Conservation (phyloP, 1,140 invertebrate species). For the Penaeus indicus region DNA sequence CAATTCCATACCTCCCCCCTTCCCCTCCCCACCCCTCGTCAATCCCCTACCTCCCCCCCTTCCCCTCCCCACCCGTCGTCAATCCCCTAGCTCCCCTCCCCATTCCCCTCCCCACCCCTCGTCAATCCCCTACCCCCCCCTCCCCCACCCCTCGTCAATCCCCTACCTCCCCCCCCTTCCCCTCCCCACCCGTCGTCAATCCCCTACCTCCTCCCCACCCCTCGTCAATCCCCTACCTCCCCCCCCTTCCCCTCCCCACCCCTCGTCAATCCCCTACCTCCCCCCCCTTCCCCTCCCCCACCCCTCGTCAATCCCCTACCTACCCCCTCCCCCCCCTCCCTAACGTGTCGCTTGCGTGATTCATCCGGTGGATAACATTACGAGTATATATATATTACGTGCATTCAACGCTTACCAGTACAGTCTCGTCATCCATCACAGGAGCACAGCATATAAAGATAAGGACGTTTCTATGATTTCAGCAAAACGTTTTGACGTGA, state of each 20-base stretch:
- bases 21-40: neutral
- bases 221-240: no score
- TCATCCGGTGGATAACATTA: no score
- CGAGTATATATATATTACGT: neutral
- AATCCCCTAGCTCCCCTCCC: no score
- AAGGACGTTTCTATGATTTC: conserved; percentile 66
- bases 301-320: neutral
- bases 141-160: no score
- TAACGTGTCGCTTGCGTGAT: neutral
- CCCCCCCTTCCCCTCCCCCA: no score
- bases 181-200: no score
- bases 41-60: neutral
- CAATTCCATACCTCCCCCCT: neutral
- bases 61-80: neutral
- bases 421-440: conserved; percentile 27
- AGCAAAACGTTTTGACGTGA: conserved; percentile 66
- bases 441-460: conserved; percentile 46
- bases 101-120: no score
- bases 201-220: neutral
- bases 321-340: neutral
- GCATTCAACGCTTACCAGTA: neutral
- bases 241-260: neutral
- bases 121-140: no score
- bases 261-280: neutral
- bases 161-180: no score